phyloP scores from a whole-genome alignment of 1,140 invertebrate species.

The Polypedilum pembai region DNA sequence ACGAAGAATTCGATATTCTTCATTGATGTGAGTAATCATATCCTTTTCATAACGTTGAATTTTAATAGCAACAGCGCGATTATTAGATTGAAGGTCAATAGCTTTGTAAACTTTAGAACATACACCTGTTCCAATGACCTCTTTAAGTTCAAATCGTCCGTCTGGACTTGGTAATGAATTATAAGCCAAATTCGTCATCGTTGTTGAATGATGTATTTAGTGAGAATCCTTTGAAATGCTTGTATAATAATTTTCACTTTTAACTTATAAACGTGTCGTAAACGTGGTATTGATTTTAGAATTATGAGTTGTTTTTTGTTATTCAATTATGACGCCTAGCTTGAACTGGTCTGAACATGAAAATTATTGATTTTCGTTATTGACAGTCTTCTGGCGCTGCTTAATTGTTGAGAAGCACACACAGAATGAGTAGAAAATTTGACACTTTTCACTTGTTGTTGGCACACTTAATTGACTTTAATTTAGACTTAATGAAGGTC shows the following conservation, averaged over 20 bases:
- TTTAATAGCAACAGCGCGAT: slow-evolving; percentile 72
- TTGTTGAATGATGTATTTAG: background rate
- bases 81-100: slow-evolving; percentile 59
- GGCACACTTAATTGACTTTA: no score
- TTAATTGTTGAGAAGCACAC: no score
- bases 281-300: no score
- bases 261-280: no score
- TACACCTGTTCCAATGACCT: slow-evolving; percentile 60
- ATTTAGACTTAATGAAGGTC: no score
- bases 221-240: background rate
- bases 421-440: no score
- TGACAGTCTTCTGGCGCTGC: no score
- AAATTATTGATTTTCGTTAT: no score
- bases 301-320: no score
- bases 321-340: no score
- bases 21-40: slow-evolving; percentile 60
- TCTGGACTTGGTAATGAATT: slow-evolving; percentile 57
- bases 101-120: slow-evolving; percentile 67
- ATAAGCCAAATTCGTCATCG: slow-evolving; percentile 34
- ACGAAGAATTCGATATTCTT: slow-evolving; percentile 76
- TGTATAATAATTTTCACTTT: background rate
- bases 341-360: no score
- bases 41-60: slow-evolving; percentile 65
- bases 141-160: slow-evolving; percentile 55
- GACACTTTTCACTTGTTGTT: no score